These are phyloP conservation scores for Geopemphigus sp. DNA, from an alignment of 1,140 invertebrate genomes.

Conservation along the genomic window DNA sequence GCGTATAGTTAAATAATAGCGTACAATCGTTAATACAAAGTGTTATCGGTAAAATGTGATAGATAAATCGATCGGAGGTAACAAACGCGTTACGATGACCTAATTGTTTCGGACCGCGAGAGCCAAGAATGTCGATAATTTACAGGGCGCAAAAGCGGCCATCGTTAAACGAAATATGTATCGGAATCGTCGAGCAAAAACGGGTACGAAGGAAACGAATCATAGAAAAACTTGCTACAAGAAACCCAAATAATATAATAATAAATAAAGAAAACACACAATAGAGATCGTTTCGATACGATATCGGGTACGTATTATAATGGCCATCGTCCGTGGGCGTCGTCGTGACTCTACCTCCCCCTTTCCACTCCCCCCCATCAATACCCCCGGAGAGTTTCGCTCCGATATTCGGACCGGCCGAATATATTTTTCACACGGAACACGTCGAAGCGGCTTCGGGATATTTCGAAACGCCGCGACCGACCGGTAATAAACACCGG, in stretches of 20 bases:
- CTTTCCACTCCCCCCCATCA: no score
- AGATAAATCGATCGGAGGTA: background rate
- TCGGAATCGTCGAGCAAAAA: background rate
- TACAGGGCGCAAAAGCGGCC: background rate
- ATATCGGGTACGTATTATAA: conserved; percentile 2
- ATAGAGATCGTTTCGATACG: background rate
- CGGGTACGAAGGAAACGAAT: background rate
- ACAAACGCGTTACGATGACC: background rate
- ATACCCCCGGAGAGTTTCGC: no score
- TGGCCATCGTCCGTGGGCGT: conserved; percentile 11
- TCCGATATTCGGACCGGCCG: background rate
- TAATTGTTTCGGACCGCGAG: background rate
- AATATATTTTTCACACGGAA: conserved; percentile 13
- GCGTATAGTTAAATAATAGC: no score
- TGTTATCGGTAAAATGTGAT: background rate
- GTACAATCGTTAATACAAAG: no score
- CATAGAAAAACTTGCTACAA: background rate
- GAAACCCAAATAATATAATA: no score
- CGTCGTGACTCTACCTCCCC: conserved; percentile 4
- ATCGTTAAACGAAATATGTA: background rate
- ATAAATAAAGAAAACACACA: background rate
- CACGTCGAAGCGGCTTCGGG: background rate
- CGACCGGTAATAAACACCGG: background rate
- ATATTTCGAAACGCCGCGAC: background rate
- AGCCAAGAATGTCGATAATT: background rate